These are phyloP conservation scores for Variabilichromis moorii DNA, from an alignment of 2,113 vertebrate genomes.

Conservation along the genomic window DNA sequence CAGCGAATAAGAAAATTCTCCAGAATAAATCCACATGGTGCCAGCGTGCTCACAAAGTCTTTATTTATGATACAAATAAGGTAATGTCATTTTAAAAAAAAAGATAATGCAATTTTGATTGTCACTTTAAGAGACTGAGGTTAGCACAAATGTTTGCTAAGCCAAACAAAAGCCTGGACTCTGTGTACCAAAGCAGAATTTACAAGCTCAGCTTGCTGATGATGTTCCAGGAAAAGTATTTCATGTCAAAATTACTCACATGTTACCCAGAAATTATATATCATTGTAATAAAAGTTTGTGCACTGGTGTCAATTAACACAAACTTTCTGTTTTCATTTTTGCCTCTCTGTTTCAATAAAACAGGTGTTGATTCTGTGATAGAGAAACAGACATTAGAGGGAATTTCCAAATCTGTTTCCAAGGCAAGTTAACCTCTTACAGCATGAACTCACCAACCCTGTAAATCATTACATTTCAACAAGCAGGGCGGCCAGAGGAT, in stretches of 20 bases:
- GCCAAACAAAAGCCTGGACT: not conserved
- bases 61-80: not conserved
- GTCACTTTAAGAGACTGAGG: not conserved
- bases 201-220: not conserved
- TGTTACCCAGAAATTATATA: not conserved
- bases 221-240: not conserved
- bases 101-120: not conserved
- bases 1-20: not conserved
- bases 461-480: constrained; percentile 5
- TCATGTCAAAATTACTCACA: not conserved
- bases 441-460: not conserved
- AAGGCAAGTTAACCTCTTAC: not conserved
- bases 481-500: not conserved
- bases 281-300: not conserved
- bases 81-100: not conserved
- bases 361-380: not conserved
- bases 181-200: not conserved
- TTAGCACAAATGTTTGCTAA: not conserved
- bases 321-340: not conserved
- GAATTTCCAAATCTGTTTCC: not conserved
- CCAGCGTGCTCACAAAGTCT: not conserved
- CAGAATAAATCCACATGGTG: not conserved
- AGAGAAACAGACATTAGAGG: not conserved
- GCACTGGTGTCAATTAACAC: not conserved
- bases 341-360: not conserved